phyloP scores from a whole-genome alignment of 1,140 invertebrate genomes.

The Bilobella aurantiaca region DNA sequence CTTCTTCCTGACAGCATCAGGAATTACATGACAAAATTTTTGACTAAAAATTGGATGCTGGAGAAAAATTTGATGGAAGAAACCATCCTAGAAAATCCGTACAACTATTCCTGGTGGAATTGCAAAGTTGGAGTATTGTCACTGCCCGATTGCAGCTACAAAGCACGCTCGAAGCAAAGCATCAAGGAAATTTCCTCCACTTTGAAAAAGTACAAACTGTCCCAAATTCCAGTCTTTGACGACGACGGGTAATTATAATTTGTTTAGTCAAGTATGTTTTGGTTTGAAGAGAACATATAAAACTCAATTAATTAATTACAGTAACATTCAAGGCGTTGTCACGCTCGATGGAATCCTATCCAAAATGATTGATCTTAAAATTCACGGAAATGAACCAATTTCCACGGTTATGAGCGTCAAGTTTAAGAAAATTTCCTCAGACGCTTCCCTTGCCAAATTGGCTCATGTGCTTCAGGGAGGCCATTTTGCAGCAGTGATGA shows the following conservation, averaged over 20 bases:
- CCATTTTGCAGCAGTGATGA: constrained; percentile 25
- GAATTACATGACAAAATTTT: constrained; percentile 98
- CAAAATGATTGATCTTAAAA: constrained; percentile 55
- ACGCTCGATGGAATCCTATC: constrained; percentile 59
- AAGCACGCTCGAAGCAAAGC: constrained; percentile 48
- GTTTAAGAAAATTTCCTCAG: constrained; percentile 56
- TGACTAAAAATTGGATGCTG: constrained; percentile 88
- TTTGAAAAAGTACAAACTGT: constrained; percentile 53
- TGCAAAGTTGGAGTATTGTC: constrained; percentile 50
- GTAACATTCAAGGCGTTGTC: constrained; percentile 57
- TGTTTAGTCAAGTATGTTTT: background rate
- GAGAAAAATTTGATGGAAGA: constrained; percentile 27
- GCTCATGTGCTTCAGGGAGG: constrained; percentile 58
- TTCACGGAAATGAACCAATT: constrained; percentile 50
- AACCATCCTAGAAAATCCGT: background rate
- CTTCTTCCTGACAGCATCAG: constrained; percentile 86
- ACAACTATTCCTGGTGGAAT: constrained; percentile 55
- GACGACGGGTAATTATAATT: constrained; percentile 44
- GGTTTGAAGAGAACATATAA: background rate
- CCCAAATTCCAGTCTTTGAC: constrained; percentile 60
- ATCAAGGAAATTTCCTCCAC: constrained; percentile 55
- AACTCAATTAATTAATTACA: constrained; percentile 41
- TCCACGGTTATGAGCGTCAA: constrained; percentile 57
- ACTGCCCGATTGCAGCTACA: constrained; percentile 45
- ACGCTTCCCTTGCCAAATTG: constrained; percentile 57